A percentile compares a stretch with the other conserved stretches of the same genome.
Conservation (phyloP, 1,140 invertebrate species). For the Drosophila suzukii region DNA sequence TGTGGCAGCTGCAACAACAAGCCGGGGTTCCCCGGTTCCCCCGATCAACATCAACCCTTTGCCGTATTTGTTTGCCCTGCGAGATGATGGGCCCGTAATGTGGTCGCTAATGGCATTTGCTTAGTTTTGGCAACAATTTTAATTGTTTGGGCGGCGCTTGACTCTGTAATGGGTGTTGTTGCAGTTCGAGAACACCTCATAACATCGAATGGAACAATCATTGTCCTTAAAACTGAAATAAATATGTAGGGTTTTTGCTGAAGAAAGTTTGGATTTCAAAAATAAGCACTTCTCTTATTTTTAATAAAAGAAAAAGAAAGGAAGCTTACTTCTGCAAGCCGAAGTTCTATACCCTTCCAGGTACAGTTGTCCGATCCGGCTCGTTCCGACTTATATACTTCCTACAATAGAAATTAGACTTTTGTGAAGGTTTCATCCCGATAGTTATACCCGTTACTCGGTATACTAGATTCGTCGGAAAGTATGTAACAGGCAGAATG, state of each 20-base stretch:
- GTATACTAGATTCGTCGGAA: too few species aligned
- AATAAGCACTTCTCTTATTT: too few species aligned
- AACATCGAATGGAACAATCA: too few species aligned
- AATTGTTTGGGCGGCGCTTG: conserved; percentile 79
- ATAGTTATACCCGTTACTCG: too few species aligned
- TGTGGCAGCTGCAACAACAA: conserved; percentile 82
- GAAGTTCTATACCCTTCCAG: too few species aligned
- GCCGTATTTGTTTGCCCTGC: conserved; percentile 58
- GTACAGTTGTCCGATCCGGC: too few species aligned
- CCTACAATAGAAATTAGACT: too few species aligned
- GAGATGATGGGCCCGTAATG: conserved; percentile 77
- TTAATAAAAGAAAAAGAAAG: not conserved
- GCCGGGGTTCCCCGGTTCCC: conserved; percentile 4
- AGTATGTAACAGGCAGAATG: too few species aligned
- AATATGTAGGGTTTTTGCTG: not conserved
- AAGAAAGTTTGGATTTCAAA: not conserved
- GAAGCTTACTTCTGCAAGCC: too few species aligned
- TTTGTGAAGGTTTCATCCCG: too few species aligned
- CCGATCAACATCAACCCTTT: conserved; percentile 52
- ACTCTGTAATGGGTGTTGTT: conserved; percentile 33
- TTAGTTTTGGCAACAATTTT: conserved; percentile 75
- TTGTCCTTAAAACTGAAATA: not conserved
- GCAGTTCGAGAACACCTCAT: not conserved
- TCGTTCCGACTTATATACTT: too few species aligned
- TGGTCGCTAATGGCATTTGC: conserved; percentile 74